Conservation (phyloP, 2,888 invertebrate genomes). For the Cryptocheilus praepositus region DNA sequence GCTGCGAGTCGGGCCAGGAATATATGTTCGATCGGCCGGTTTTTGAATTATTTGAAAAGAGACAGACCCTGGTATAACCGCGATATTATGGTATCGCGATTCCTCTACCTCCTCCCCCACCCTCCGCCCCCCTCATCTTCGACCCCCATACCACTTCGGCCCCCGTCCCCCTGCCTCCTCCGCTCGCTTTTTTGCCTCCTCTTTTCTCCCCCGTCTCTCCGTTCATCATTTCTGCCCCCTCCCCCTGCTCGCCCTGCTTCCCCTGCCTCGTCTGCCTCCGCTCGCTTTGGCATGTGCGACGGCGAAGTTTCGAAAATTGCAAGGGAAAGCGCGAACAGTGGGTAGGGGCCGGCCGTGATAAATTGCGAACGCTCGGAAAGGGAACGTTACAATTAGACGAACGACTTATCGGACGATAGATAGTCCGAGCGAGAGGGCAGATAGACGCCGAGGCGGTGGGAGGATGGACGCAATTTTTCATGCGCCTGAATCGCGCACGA, state of each 20-base stretch:
- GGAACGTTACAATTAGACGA: too few species aligned
- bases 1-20: conserved; percentile 70
- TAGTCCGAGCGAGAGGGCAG: neutral
- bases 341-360: neutral
- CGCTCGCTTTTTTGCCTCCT: conserved; percentile 37
- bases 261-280: too few species aligned
- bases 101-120: conserved; percentile 56
- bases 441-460: neutral
- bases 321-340: neutral
- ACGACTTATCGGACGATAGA: neutral
- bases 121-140: conserved; percentile 46
- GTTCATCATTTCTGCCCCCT: conserved; percentile 12
- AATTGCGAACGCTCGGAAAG: neutral
- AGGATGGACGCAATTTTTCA: too few species aligned
- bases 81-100: conserved; percentile 72
- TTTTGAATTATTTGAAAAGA: conserved; percentile 76
- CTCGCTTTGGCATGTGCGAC: conserved; percentile 12
- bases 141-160: conserved; percentile 42
- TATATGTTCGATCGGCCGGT: conserved; percentile 74
- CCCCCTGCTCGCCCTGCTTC: too few species aligned
- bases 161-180: conserved; percentile 28
- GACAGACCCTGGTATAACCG: conserved; percentile 70
- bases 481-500: too few species aligned
- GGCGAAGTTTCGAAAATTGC: conserved; percentile 39
- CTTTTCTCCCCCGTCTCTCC: conserved; percentile 10